phyloP scores from a whole-genome alignment of 2,888 invertebrate species.

The Aphodius sticticus region DNA sequence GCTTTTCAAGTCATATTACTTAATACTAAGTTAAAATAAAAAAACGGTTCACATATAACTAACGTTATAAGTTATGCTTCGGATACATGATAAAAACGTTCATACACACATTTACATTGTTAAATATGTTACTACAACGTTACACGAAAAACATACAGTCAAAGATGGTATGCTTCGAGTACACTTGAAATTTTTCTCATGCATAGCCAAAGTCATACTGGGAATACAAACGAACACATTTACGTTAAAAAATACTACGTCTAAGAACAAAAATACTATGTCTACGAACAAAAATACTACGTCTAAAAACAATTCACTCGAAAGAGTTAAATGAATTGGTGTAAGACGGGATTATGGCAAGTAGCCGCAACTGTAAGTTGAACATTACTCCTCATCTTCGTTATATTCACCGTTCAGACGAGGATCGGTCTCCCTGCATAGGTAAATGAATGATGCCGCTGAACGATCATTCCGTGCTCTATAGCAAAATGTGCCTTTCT shows the following conservation, averaged over 20 bases:
- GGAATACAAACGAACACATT: conserved; percentile 8
- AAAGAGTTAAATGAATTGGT: neutral
- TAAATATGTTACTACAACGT: neutral
- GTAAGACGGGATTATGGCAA: neutral
- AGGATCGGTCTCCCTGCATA: conserved; percentile 57
- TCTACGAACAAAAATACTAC: neutral
- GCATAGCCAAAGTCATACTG: neutral
- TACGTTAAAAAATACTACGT: neutral
- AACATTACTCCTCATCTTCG: neutral
- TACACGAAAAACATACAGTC: neutral
- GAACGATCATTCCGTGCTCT: conserved; percentile 66
- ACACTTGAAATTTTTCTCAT: neutral
- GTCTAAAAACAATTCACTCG: neutral
- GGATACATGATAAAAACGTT: neutral
- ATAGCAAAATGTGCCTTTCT: conserved; percentile 55
- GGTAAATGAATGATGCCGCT: conserved; percentile 67
- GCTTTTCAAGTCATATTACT: neutral
- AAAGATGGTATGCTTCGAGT: neutral
- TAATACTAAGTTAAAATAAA: neutral
- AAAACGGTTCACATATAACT: neutral
- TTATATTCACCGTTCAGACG: conserved; percentile 10
- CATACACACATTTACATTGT: neutral
- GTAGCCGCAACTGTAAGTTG: conserved; percentile 1
- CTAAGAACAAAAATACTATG: neutral
- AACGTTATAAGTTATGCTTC: neutral